Evolutionary conservation across 2,113 vertebrate species (phyloP).

Genomic region (Prolemur simus): DNA sequence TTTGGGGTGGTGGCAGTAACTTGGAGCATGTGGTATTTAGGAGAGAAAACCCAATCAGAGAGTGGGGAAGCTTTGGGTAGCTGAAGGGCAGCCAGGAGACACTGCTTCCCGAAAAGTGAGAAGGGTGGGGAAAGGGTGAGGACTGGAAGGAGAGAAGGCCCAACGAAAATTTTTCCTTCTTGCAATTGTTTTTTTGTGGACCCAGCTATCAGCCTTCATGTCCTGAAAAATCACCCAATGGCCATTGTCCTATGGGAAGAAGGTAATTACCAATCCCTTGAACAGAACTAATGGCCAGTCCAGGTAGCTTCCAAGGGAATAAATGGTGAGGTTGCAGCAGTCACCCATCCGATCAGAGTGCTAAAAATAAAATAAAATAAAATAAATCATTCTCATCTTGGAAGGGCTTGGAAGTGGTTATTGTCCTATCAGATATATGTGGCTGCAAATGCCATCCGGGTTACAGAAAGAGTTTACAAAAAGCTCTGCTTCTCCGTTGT

Average conservation of each 20-base stretch:
- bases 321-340: background rate
- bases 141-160: background rate
- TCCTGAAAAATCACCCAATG: background rate
- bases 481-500: background rate
- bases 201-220: background rate
- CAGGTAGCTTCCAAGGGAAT: background rate
- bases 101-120: background rate
- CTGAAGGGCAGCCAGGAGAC: background rate
- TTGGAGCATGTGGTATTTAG: background rate
- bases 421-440: constrained; percentile 26
- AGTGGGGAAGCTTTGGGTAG: background rate
- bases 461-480: constrained; percentile 42
- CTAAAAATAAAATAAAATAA: no score
- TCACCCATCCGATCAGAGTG: background rate
- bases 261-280: background rate
- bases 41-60: background rate
- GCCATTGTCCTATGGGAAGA: background rate
- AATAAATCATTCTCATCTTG: constrained; percentile 43
- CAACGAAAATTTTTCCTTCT: background rate
- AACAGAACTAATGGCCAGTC: background rate
- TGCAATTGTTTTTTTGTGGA: background rate
- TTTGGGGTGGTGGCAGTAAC: background rate
- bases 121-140: background rate
- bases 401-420: background rate
- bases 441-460: constrained; percentile 29